phyloP scores from a whole-genome alignment of 2,113 vertebrate genomes.

The Delphinapterus leucas region DNA sequence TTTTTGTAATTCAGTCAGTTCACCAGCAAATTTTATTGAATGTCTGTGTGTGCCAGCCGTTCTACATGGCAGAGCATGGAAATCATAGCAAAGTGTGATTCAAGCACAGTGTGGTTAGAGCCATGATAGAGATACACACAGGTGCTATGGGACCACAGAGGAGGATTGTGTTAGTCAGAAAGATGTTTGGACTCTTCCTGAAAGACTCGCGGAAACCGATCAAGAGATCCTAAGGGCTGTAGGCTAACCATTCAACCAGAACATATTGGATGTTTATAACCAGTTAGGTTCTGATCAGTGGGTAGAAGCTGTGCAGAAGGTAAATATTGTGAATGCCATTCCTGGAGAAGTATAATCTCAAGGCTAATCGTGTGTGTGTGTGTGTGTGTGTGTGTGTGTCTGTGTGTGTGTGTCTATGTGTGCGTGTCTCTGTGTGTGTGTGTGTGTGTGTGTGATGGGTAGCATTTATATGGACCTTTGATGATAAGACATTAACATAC shows the following conservation, averaged over 20 bases:
- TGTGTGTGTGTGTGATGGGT: background rate
- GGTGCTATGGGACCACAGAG: background rate
- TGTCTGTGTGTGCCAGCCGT: background rate
- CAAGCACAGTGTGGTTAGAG: no score
- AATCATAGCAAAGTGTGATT: background rate
- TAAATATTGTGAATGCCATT: background rate
- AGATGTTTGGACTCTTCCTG: background rate
- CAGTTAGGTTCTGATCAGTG: background rate
- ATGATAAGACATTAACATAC: background rate
- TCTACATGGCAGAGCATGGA: background rate
- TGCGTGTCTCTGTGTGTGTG: fast-evolving
- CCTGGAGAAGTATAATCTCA: background rate
- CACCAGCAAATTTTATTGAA: background rate
- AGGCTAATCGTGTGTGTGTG: background rate
- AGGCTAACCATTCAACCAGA: background rate
- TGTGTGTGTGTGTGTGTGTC: fast-evolving
- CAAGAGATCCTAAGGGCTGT: background rate
- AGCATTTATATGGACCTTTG: background rate
- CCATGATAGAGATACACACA: background rate
- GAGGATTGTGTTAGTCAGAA: fast-evolving
- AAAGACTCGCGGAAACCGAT: background rate
- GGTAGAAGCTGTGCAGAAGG: background rate
- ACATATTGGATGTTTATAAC: background rate
- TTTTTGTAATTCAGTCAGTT: background rate
- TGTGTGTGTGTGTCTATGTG: fast-evolving